Evolutionary conservation across 2,888 invertebrate species (phyloP), one percentile per base, ranked within the genome.

Genomic region (Athalia rosae): DNA sequence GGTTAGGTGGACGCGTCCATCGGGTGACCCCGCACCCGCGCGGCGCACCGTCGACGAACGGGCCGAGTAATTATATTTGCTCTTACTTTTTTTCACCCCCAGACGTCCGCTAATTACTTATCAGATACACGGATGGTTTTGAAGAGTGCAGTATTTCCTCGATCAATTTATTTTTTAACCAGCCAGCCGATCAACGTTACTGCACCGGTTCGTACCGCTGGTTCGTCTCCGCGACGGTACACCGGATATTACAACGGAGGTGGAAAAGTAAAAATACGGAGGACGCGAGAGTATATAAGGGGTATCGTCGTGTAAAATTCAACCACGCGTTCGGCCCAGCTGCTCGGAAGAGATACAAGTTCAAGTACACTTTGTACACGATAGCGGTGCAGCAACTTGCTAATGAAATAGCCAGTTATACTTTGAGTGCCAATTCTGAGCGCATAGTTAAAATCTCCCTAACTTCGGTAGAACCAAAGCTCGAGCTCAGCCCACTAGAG

Each of bases 351-450:
- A 71, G 45, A 13, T 8, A 11, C 13, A 13, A 58, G 43, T 71
- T 71, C 43, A 58, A 58, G 43, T 56, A 71, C 71, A 67, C 50
- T 53, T 48, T 41, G 50, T 53, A 53, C 28, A 50, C 43, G 11
- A n/a, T 13, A 71, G 67, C 48, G 28, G 50, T n/a, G 53, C 13
- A 67, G 82, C 81, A 83, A 82, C 81, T 82, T 83, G 83, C 81
- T 85, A 85, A 85, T 85, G 83, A 84, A 85, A 84, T 84, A 83
- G 82, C 82, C 82, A 83, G 84, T 84, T 84, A 85, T 85, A 84
- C 83, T 84, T 83, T 82, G 84, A 84, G 82, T 82, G 81, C 83
- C 61, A 56, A 58, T 48, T n/a, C 69, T n/a, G 56, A 69, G 69
- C 53, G 56, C 71, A 71, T 71, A 58, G 71, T 71, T 71, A 58